phyloP scores from a whole-genome alignment of 2,888 invertebrate genomes.

The Lasioglossum oenotherae region DNA sequence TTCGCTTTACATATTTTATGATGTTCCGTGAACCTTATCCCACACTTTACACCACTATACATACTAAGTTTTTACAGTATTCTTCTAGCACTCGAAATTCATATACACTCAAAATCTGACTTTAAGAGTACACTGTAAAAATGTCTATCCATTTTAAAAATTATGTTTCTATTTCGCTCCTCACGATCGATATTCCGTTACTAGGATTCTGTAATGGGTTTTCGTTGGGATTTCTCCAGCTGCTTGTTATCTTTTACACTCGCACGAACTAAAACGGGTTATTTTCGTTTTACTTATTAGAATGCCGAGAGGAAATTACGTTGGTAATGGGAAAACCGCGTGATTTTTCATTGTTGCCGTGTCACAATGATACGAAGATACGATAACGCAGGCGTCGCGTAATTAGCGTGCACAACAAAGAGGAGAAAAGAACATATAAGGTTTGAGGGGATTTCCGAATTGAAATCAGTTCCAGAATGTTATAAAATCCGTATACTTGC shows the following conservation, averaged over 20 bases:
- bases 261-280: neutral
- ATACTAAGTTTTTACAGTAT: neutral
- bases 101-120: conserved; percentile 7
- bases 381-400: neutral
- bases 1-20: neutral
- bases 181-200: neutral
- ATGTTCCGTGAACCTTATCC: neutral
- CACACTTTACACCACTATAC: neutral
- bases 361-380: neutral
- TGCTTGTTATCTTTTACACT: neutral
- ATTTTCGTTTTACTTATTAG: neutral
- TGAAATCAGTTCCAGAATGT: conserved; percentile 38
- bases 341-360: conserved; percentile 28
- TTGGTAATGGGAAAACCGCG: conserved; percentile 3
- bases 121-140: neutral
- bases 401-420: conserved; percentile 22
- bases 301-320: neutral
- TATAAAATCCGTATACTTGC: conserved; percentile 61
- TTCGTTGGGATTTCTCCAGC: neutral
- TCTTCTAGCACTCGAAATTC: neutral
- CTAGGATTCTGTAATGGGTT: neutral
- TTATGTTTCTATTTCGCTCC: conserved; percentile 12
- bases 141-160: conserved; percentile 5
- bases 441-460: conserved; percentile 11
- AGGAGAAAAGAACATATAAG: neutral